Percentiles rank a stretch among this genome's conserved stretches.
Conservation (phyloP, 2,113 vertebrate species). For the Lophura nycthemera region DNA sequence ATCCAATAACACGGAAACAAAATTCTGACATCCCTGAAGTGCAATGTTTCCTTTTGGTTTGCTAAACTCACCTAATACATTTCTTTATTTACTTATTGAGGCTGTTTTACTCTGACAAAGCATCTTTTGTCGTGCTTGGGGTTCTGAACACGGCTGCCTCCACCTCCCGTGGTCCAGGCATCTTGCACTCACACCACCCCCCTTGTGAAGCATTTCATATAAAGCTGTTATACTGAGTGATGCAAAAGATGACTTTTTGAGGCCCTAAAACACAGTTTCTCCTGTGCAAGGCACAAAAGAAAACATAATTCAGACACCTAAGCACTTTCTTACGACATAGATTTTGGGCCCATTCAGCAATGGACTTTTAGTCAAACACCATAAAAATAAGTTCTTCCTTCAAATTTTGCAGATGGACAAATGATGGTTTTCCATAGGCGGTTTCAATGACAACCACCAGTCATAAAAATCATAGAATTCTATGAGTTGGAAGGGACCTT, state of each 20-base stretch:
- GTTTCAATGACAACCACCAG: background rate
- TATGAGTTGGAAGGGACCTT: no score
- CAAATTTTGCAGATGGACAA: background rate
- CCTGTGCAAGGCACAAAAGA: background rate
- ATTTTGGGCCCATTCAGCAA: background rate
- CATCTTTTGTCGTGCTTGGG: background rate
- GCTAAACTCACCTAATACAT: background rate
- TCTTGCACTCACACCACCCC: background rate
- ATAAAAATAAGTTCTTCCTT: background rate
- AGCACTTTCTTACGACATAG: background rate
- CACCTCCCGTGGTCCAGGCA: accelerated
- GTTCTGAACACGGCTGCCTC: background rate
- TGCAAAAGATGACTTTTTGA: background rate
- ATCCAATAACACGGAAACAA: background rate
- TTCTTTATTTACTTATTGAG: background rate
- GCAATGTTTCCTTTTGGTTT: background rate
- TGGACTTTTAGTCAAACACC: background rate
- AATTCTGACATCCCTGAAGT: background rate
- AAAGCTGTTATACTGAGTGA: background rate
- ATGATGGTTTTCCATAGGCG: background rate
- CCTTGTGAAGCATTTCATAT: background rate
- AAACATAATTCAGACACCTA: background rate
- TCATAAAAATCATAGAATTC: background rate
- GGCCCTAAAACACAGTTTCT: background rate
- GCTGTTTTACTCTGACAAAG: background rate